These are phyloP conservation scores for Oryctes rhinoceros DNA, from an alignment of 1,140 invertebrate genomes.

Conservation along the genomic window DNA sequence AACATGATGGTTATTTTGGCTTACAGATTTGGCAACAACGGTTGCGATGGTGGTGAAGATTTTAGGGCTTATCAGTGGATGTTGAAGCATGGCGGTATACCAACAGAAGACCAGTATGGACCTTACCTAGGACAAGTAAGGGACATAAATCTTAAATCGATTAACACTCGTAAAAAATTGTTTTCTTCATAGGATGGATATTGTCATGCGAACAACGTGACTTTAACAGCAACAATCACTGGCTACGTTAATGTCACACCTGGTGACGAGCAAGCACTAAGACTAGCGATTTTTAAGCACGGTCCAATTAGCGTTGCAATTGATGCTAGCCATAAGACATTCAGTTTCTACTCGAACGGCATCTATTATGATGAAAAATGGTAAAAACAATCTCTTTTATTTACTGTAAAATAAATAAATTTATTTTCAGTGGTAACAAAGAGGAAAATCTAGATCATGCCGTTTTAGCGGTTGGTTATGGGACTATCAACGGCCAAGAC, in stretches of 20 bases:
- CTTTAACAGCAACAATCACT: constrained; percentile 77
- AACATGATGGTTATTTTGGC: not conserved
- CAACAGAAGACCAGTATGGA: constrained; percentile 90
- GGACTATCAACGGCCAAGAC: constrained; percentile 79
- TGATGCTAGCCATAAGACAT: constrained; percentile 87
- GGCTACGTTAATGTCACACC: constrained; percentile 91
- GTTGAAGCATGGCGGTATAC: constrained; percentile 87
- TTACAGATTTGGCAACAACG: constrained; percentile 86
- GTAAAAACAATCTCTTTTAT: constrained; percentile 64
- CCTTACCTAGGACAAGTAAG: constrained; percentile 86
- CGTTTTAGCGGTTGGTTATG: constrained; percentile 93
- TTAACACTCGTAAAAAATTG: not conserved
- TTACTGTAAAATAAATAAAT: not conserved
- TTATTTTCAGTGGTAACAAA: constrained; percentile 70
- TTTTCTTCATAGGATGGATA: constrained; percentile 79
- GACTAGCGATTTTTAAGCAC: constrained; percentile 85
- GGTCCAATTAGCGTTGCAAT: constrained; percentile 94
- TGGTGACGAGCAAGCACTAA: constrained; percentile 78
- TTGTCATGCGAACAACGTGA: constrained; percentile 83
- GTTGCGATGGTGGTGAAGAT: constrained; percentile 95
- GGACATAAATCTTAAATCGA: constrained; percentile 37
- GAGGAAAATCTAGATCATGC: constrained; percentile 85
- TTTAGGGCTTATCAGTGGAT: constrained; percentile 93
- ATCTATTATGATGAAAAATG: constrained; percentile 89
- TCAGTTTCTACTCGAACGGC: constrained; percentile 91